These are phyloP conservation scores for Cariama cristata DNA, from an alignment of 2,113 vertebrate genomes.

Conservation along the genomic window DNA sequence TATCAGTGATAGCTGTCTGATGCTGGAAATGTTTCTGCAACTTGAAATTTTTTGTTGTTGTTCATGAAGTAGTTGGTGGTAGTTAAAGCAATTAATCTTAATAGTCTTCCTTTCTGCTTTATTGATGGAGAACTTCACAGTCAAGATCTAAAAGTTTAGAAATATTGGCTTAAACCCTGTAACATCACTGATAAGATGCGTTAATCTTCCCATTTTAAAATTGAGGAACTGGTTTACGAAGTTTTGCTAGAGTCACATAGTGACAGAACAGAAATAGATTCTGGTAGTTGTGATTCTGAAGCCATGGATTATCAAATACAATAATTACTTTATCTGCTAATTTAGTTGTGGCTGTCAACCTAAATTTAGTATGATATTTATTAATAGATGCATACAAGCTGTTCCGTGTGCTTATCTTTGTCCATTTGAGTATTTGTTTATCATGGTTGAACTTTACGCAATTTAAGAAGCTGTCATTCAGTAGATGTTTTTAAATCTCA, in stretches of 20 bases:
- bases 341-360: conserved; percentile 11
- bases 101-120: background rate
- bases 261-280: background rate
- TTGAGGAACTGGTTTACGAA: background rate
- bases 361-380: background rate
- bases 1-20: background rate
- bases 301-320: background rate
- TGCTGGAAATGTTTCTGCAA: background rate
- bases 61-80: background rate
- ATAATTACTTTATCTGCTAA: background rate
- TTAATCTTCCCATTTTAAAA: background rate
- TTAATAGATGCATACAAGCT: conserved; percentile 28
- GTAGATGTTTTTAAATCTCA: background rate
- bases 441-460: conserved; percentile 54
- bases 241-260: background rate
- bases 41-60: background rate
- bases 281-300: background rate
- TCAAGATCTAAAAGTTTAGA: background rate
- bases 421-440: conserved; percentile 56
- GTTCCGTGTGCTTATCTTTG: background rate
- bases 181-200: background rate
- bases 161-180: background rate
- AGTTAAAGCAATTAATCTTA: background rate
- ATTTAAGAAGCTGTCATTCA: conserved; percentile 54
- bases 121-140: background rate